Conservation (phyloP, 2,888 invertebrate genomes). For the Sphecodes monilicornis region DNA sequence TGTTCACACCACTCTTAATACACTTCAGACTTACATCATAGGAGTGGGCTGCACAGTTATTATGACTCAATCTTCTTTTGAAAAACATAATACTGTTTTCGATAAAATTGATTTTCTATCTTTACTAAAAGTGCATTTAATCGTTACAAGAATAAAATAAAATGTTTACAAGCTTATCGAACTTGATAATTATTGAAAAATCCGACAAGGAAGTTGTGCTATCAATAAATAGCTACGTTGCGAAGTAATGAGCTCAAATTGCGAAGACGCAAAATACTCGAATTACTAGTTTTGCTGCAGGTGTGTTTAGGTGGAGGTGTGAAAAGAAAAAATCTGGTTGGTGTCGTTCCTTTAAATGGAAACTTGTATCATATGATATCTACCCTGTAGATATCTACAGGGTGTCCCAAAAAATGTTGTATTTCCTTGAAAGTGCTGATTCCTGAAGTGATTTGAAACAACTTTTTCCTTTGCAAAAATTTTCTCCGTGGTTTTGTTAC, state of each 20-base stretch:
- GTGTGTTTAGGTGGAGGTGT: no score
- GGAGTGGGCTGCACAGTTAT: not conserved
- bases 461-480: no score
- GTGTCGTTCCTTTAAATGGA: conserved; percentile 1
- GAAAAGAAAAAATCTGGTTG: not conserved
- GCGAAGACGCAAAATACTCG: not conserved
- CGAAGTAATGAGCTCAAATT: not conserved
- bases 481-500: no score
- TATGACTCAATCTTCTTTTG: not conserved
- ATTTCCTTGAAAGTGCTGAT: no score
- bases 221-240: not conserved
- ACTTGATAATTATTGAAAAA: not conserved
- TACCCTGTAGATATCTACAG: no score
- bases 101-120: not conserved
- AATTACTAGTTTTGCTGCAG: not conserved
- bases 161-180: not conserved
- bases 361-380: no score
- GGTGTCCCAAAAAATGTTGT: no score
- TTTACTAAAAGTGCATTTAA: not conserved
- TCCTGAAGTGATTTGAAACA: no score
- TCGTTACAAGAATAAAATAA: not conserved
- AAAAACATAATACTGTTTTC: not conserved
- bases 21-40: not conserved
- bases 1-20: not conserved
- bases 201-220: not conserved